These are phyloP conservation scores for Solenodon paradoxus DNA, from an alignment of 2,113 vertebrate species.

Conservation along the genomic window DNA sequence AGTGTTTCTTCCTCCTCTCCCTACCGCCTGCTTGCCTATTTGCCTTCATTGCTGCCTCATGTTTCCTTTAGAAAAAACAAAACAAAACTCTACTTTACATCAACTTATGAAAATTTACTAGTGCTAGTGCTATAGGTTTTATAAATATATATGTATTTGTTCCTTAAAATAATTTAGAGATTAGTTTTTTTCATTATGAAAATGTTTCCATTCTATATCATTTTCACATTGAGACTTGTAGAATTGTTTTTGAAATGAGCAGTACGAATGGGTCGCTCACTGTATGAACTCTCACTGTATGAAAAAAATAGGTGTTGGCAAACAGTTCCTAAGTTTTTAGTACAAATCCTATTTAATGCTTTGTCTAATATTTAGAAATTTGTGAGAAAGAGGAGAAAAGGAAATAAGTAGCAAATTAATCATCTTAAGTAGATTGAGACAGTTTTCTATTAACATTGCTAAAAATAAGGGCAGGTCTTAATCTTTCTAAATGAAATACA, in stretches of 20 bases:
- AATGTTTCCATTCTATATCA: not conserved
- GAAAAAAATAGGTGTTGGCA: not conserved
- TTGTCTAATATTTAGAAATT: not conserved
- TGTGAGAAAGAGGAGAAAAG: not conserved
- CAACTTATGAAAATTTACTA: too few species aligned
- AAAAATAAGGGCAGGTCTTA: conserved; percentile 25
- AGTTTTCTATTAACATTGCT: conserved; percentile 24
- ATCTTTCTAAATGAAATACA: conserved; percentile 4
- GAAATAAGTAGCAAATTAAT: not conserved
- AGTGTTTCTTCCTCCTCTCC: too few species aligned
- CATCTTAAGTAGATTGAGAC: conserved; percentile 30
- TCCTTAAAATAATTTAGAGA: not conserved
- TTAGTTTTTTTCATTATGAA: not conserved
- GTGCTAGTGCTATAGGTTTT: not conserved
- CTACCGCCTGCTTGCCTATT: too few species aligned
- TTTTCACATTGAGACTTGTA: not conserved
- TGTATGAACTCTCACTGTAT: too few species aligned
- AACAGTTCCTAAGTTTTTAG: not conserved
- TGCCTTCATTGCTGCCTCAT: too few species aligned
- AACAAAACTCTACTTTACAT: too few species aligned
- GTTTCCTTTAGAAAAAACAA: too few species aligned
- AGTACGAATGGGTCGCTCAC: too few species aligned
- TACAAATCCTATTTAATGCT: not conserved
- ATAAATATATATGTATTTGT: not conserved
- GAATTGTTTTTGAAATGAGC: not conserved